Conservation (phyloP, 2,113 vertebrate genomes). For the Pollachius pollachius region DNA sequence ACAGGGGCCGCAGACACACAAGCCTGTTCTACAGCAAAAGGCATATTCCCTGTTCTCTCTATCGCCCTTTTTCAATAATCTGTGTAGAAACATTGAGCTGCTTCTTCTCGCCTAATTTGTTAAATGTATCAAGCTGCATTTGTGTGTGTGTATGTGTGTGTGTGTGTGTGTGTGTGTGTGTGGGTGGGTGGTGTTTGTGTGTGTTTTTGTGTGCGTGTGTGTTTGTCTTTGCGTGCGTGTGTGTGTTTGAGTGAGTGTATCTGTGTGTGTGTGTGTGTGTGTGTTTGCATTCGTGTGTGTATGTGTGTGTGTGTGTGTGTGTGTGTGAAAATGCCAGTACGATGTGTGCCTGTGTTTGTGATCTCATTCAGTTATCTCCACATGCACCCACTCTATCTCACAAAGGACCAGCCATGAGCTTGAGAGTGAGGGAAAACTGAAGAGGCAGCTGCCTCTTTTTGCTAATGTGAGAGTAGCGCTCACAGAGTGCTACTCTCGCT, state of each 20-base stretch:
- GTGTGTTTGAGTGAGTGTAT: slow-evolving; percentile 3
- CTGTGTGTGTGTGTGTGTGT: slow-evolving; percentile 40
- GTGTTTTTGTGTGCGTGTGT: too few relatives aligned
- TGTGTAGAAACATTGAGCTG: slow-evolving; percentile 64
- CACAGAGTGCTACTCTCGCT: background rate
- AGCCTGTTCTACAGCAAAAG: slow-evolving; percentile 31
- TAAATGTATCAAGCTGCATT: slow-evolving; percentile 38
- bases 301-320: slow-evolving; percentile 16
- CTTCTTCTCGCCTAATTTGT: slow-evolving; percentile 71
- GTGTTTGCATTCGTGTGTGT: slow-evolving; percentile 35
- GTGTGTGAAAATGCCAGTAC: slow-evolving; percentile 37
- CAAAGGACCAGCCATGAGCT: slow-evolving; percentile 65
- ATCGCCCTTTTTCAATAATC: slow-evolving; percentile 47
- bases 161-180: background rate
- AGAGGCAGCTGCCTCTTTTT: slow-evolving; percentile 72
- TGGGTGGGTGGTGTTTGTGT: too few relatives aligned
- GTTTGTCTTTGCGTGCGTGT: too few relatives aligned
- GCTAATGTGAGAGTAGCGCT: slow-evolving; percentile 58
- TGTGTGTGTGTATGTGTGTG: background rate
- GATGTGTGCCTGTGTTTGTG: background rate
- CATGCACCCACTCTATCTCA: slow-evolving; percentile 69
- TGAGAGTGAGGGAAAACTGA: slow-evolving; percentile 60
- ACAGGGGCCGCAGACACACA: slow-evolving; percentile 52
- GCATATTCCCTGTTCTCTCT: slow-evolving; percentile 43
- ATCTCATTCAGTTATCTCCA: slow-evolving; percentile 71